Evolutionary conservation across 2,888 invertebrate species (phyloP), one percentile per base, ranked within the genome.

Genomic region (Apodemia mormo): DNA sequence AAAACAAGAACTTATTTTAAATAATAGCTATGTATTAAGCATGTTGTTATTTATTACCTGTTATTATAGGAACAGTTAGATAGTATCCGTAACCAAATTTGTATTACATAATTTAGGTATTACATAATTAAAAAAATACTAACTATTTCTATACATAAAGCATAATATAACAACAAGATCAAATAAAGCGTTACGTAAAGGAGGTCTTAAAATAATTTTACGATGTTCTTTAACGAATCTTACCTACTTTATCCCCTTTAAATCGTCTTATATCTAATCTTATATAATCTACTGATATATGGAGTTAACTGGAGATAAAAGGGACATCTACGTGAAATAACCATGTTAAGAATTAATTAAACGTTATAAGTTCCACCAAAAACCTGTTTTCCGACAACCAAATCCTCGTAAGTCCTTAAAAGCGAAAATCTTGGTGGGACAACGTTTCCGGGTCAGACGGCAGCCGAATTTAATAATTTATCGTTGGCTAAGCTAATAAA

Each of bases 381-480:
- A 43, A 40, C 65, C 40, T 22, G 43, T 33, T 56, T 58, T 33
- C 30, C 71, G 66, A 71, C 68, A 68, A 71, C 56, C 56, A 56
- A 67, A 56, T 37, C 56, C 67, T 56, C 8, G 40, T 54, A 67
- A 56, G 64, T 40, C 61, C 66, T 43, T 61, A 64, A 29, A 68
- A 68, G 61, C 43, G 68, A 66, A 66, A 71, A 68, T 68, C 58
- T 58, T 58, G 84, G 87, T 85, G 80, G 85, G 82, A 80, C 45
- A 45, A 49, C 83, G 81, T 87, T 89, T 89, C 90, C 89, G 89
- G 89, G 88, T 91, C 87, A 87, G 83, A 80, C 83, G 84, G 82
- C 84, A 85, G 86, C 84, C 85, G 86, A 89, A 89, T 88, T 87
- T 83, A 89, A 90, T 85, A 90, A 93, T 93, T 92, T 92, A 92